Base-by-base conservation (phyloP, 1,140 invertebrate genomes). In the Aethina tumida region DNA sequence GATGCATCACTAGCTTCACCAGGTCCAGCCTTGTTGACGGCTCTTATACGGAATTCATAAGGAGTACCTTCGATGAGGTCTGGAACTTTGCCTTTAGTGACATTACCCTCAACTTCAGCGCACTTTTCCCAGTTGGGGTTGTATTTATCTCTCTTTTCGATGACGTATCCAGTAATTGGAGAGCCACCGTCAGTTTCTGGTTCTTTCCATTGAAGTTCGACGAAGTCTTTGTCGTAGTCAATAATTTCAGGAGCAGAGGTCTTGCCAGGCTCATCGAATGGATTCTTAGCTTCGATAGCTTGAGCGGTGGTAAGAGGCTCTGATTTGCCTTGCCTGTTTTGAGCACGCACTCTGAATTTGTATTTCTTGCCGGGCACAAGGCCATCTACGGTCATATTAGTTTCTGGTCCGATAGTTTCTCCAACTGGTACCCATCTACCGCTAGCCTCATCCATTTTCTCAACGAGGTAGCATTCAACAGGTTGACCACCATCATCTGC, bases 261-360 rank as follows among this genome's bases (percentile, higher is more conserved):
- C 56, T 87, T 82, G 33, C 80, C 77, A 35, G 66, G 68, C 58
- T 75, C 68, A 77, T 87, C 91, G 65, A 87, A 99, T 28, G 95
- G 95, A 85, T 99, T 97, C 63, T 97, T 98, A 26, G 96, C 96
- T 63, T 95, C 81, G 45, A 87, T 90, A n/a, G 84, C 73, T 53
- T 88, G 79, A n/a, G 75, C 70, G 10, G 90, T 81, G 1, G 84
- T 83, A 2, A 99, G 68, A 12, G 94, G 93, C 53, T 97, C 92
- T 14, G 93, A 96, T 63, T 84, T 85, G 30, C 95, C 96, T 71
- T 97, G 87, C 41, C 85, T 84, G 56, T 99, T 99, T 20, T 92
- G 88, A 15, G 95, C 94, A 17, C 84, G 73, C 0, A 98, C 93
- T 42, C 94, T 68, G 71, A 97, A 97, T 64, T 95, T 94, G 66